These are phyloP conservation scores for Clistopyga incitator DNA, from an alignment of 2,888 invertebrate genomes.

Conservation along the genomic window DNA sequence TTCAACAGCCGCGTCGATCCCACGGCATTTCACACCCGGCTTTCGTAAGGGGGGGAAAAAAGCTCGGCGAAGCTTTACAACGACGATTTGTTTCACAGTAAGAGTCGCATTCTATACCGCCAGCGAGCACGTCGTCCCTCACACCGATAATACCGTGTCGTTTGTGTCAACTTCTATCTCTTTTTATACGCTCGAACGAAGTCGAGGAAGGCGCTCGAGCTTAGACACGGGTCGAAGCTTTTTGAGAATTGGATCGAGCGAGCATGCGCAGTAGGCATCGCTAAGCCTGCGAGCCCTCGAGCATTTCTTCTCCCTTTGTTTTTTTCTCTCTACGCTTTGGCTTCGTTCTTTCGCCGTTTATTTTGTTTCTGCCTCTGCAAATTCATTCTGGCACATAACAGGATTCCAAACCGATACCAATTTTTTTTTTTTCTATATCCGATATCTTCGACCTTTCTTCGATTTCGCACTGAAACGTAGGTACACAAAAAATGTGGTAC, in stretches of 20 bases:
- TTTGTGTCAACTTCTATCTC: conserved; percentile 6
- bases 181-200: neutral
- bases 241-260: conserved; percentile 4
- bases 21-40: conserved; percentile 4
- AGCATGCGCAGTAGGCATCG: neutral
- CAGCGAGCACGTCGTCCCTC: neutral
- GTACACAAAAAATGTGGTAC: too few species aligned
- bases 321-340: neutral
- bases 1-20: conserved; percentile 5
- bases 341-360: neutral
- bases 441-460: neutral
- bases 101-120: neutral
- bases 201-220: neutral
- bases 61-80: neutral
- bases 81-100: conserved; percentile 6
- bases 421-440: neutral
- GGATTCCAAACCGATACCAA: neutral
- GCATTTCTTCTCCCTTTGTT: neutral
- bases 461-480: too few species aligned
- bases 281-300: neutral
- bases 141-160: conserved; percentile 6
- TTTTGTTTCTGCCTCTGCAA: neutral
- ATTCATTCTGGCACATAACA: neutral
- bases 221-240: conserved; percentile 10
- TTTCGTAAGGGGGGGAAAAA: neutral